Evolutionary conservation across 2,113 vertebrate genomes (phyloP), one percentile per base, ranked within the genome.

Genomic region (Dolichotis patagonum): DNA sequence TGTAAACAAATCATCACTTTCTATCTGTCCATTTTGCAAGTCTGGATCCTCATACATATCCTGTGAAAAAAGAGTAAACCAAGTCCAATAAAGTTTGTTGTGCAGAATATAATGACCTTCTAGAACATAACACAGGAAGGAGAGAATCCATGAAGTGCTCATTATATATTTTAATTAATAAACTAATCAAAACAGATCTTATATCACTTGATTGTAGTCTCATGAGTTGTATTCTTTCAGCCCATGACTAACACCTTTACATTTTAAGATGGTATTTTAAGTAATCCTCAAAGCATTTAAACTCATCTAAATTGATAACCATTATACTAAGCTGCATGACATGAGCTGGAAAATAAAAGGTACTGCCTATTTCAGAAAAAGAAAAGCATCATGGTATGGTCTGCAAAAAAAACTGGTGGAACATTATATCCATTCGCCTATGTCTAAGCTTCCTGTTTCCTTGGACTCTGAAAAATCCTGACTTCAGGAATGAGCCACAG

Each of bases 211-310:
- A 75, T 87, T 71, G 10, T 90, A 81, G 58, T 87, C 93, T 86
- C 32, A 7, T 1, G 71, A 88, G 78, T 73, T 75, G 10, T 69
- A 28, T 14, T 69, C 82, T 87, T 93, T 58, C 52, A 87, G 62
- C 41, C 75, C 35, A 88, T 91, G 38, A 78, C 30, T 54, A 80
- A 84, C 75, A 91, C 69, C 3, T 78, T 88, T 95, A 77, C 41
- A 73, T 80, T 89, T 92, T 80, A 91, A 95, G 52, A 62, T 88
- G 7, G 12, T 73, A 80, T 91, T 90, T 95, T 41, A 88, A 84
- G 20, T 46, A 56, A 17, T 85, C n/a, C 58, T 92, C 58, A 93
- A 93, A 82, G 30, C 46, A 95, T 69, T 92, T 92, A 54, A 89
- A 88, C 22, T 85, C 62, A 78, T 62, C 43, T 32, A 7, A 81